Evolutionary conservation across 2,113 vertebrate genomes (phyloP).

Genomic region (Bothrops jararaca): DNA sequence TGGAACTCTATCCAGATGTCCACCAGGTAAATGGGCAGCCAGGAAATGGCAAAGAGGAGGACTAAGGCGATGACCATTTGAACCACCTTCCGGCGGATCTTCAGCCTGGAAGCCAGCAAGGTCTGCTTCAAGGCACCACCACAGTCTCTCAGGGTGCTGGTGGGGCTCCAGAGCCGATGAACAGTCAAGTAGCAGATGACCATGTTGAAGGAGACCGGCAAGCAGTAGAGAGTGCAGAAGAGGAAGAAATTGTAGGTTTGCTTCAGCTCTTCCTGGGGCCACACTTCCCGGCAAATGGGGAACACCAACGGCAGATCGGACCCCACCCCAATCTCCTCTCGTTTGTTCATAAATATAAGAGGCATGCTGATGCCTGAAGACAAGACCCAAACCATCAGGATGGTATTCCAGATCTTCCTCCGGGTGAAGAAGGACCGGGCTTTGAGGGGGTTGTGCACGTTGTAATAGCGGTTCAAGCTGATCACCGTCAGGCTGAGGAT

Average conservation of each 20-base stretch:
- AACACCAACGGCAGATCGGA: slow-evolving; percentile 73
- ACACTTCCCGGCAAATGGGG: slow-evolving; percentile 85
- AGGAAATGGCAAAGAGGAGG: slow-evolving; percentile 83
- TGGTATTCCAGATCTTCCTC: slow-evolving; percentile 76
- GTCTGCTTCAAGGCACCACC: slow-evolving; percentile 74
- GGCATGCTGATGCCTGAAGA: slow-evolving; percentile 85
- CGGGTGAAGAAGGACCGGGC: slow-evolving; percentile 87
- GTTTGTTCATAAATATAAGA: slow-evolving; percentile 83
- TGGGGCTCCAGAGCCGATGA: slow-evolving; percentile 77
- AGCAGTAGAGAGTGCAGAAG: slow-evolving; percentile 88
- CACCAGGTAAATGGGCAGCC: slow-evolving; percentile 85
- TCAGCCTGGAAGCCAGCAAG: slow-evolving; percentile 79
- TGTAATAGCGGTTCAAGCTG: slow-evolving; percentile 88
- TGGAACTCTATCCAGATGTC: slow-evolving; percentile 87
- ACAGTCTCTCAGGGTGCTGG: slow-evolving; percentile 68
- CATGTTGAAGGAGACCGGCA: slow-evolving; percentile 88
- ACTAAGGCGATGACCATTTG: slow-evolving; percentile 90
- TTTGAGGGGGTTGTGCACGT: slow-evolving; percentile 80
- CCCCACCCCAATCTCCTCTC: slow-evolving; percentile 78
- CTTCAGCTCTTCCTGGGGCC: slow-evolving; percentile 84
- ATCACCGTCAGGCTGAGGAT: slow-evolving; percentile 87
- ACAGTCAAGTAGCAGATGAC: slow-evolving; percentile 85
- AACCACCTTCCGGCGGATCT: slow-evolving; percentile 84
- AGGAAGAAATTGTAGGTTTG: slow-evolving; percentile 88
- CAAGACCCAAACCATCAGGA: slow-evolving; percentile 81